Conservation (phyloP, 2,797 vertebrate genomes). For the Enteromius unitaeniatus region DNA sequence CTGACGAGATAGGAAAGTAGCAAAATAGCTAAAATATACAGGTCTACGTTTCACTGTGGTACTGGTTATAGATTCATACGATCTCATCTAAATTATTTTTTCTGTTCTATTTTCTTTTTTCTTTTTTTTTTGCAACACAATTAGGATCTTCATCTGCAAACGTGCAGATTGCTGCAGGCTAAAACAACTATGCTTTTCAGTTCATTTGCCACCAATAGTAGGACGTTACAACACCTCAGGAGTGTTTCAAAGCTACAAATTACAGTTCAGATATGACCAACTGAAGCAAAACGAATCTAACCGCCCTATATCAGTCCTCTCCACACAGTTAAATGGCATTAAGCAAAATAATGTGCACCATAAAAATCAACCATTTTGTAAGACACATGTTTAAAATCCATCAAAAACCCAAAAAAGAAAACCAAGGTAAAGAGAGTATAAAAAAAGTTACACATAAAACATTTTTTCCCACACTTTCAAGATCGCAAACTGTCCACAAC, state of each 20-base stretch:
- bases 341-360: conserved; percentile 41
- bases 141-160: conserved; percentile 8
- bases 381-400: conserved; percentile 26
- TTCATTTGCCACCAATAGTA: conserved; percentile 4
- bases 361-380: conserved; percentile 29
- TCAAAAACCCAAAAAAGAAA: background rate
- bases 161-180: conserved; percentile 7
- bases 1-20: conserved; percentile 8
- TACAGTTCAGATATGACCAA: conserved; percentile 21
- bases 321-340: conserved; percentile 37
- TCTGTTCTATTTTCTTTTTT: conserved; percentile 19
- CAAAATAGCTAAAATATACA: conserved; percentile 38
- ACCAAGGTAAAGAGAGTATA: conserved; percentile 2
- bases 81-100: conserved; percentile 14
- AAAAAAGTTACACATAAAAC: conserved; percentile 14
- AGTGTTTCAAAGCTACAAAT: conserved; percentile 31
- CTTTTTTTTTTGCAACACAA: conserved; percentile 21
- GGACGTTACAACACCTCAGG: conserved; percentile 6
- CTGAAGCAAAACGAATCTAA: conserved; percentile 6
- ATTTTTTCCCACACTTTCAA: background rate
- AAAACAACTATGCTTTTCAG: conserved; percentile 27
- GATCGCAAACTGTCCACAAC: conserved; percentile 27
- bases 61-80: conserved; percentile 18
- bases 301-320: conserved; percentile 9
- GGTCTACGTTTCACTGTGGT: conserved; percentile 43